Evolutionary conservation across 30 jellyfish, hydroid and myxozoan genomes (phyloP).

Genomic region (Aurelia aurita complex sp. Pacific): DNA sequence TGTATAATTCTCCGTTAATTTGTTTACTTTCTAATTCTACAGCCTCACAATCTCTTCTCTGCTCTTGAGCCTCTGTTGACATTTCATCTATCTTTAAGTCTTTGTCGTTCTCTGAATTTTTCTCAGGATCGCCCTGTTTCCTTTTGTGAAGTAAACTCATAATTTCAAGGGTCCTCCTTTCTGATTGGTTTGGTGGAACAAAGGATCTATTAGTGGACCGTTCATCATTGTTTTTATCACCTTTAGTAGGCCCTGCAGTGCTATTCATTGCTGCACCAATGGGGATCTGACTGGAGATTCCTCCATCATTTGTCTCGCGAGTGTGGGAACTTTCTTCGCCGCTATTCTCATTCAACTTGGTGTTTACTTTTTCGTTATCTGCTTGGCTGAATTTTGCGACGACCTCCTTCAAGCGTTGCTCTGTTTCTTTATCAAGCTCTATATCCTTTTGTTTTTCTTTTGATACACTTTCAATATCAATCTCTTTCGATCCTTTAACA

Average conservation of each 20-base stretch:
- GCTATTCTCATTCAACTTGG: conserved; percentile 14
- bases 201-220: conserved; percentile 9
- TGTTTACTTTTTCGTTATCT: conserved; percentile 52
- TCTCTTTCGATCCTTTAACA: not conserved
- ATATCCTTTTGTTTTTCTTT: conserved; percentile 10
- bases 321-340: conserved; percentile 69
- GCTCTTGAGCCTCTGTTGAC: conserved; percentile 25
- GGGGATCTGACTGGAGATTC: not conserved
- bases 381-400: conserved; percentile 53
- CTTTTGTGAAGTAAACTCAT: conserved; percentile 16
- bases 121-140: conserved; percentile 11
- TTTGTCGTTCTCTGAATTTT: conserved; percentile 15
- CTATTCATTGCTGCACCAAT: conserved; percentile 1
- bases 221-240: conserved; percentile 1
- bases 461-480: conserved; percentile 2
- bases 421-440: conserved; percentile 2
- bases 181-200: conserved; percentile 48
- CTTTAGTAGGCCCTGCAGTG: conserved; percentile 12
- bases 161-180: not conserved
- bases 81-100: conserved; percentile 4
- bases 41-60: conserved; percentile 1
- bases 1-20: not conserved
- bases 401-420: conserved; percentile 46
- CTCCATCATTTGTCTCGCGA: conserved; percentile 29
- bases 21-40: conserved; percentile 31